A percentile compares a stretch with the other conserved stretches of the same genome.
These are phyloP conservation scores for Brachionus manjavacas DNA, from an alignment of 1,140 invertebrate genomes.

Conservation along the genomic window DNA sequence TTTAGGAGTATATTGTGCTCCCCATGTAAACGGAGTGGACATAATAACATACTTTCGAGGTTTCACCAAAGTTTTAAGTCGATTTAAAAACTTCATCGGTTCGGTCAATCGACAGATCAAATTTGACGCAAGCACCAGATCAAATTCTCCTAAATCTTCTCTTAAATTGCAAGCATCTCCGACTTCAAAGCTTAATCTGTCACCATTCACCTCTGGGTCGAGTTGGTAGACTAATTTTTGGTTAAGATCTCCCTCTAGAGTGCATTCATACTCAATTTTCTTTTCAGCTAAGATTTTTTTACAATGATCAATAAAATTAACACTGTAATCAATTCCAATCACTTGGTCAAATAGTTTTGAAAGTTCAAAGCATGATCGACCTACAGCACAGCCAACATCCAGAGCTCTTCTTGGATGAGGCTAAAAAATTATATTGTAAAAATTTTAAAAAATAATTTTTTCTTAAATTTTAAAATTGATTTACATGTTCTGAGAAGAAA, in stretches of 20 bases:
- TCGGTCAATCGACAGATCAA: slow-evolving; percentile 54
- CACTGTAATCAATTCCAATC: slow-evolving; percentile 55
- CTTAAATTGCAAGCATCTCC: slow-evolving; percentile 56
- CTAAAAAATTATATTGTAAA: not conserved
- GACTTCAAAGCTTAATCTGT: slow-evolving; percentile 16
- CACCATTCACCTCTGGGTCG: slow-evolving; percentile 46
- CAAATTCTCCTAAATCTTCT: slow-evolving; percentile 52
- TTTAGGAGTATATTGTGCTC: slow-evolving; percentile 52
- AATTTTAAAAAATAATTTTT: not conserved
- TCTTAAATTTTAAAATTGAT: not conserved
- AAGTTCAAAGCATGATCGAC: slow-evolving; percentile 55
- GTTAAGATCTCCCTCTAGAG: slow-evolving; percentile 44
- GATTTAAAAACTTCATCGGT: slow-evolving; percentile 51
- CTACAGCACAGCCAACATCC: slow-evolving; percentile 54
- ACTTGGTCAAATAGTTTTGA: slow-evolving; percentile 50
- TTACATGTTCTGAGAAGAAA: slow-evolving; percentile 30
- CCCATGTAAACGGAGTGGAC: slow-evolving; percentile 55
- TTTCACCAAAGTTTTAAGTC: slow-evolving; percentile 44
- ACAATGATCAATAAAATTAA: slow-evolving; percentile 53
- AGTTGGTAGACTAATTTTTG: slow-evolving; percentile 47
- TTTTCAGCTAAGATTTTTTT: slow-evolving; percentile 48
- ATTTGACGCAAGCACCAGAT: slow-evolving; percentile 55
- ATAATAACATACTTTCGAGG: slow-evolving; percentile 51
- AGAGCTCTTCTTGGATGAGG: slow-evolving; percentile 5
- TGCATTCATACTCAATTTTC: slow-evolving; percentile 38